Conservation (phyloP, 2,797 vertebrate species). For the Anniella stebbinsi region DNA sequence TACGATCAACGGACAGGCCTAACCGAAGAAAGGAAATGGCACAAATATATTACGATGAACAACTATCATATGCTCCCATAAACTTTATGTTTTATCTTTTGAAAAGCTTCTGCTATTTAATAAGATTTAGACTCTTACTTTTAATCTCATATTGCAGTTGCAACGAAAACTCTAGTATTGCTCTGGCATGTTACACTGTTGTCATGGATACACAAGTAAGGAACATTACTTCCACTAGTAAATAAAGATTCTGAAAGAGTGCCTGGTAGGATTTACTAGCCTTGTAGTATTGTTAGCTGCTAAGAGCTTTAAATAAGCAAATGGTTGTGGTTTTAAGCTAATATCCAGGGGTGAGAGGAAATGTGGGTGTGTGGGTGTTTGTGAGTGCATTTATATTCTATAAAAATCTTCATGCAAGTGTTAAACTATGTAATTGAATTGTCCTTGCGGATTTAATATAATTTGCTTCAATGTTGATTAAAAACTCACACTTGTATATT, state of each 20-base stretch:
- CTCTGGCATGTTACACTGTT: conserved; percentile 82
- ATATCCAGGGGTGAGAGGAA: conserved; percentile 18
- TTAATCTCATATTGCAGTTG: conserved; percentile 75
- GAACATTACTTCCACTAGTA: conserved; percentile 83
- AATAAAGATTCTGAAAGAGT: conserved; percentile 82
- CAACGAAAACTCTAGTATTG: conserved; percentile 79
- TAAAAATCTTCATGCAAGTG: conserved; percentile 43
- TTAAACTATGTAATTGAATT: neutral
- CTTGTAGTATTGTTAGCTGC: conserved; percentile 52
- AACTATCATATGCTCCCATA: conserved; percentile 39
- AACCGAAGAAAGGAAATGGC: conserved; percentile 45
- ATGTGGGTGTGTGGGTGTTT: neutral
- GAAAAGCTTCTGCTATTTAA: conserved; percentile 69
- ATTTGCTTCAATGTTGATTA: conserved; percentile 38
- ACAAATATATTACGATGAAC: conserved; percentile 49
- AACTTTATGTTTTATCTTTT: conserved; percentile 68
- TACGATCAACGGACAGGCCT: conserved; percentile 35
- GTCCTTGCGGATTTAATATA: neutral
- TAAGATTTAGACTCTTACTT: conserved; percentile 74
- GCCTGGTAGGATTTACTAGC: conserved; percentile 77
- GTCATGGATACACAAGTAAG: conserved; percentile 87
- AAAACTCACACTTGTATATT: neutral
- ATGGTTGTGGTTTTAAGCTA: conserved; percentile 59
- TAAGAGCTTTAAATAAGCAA: conserved; percentile 67
- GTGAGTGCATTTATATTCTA: conserved; percentile 5